Evolutionary conservation across 1,140 invertebrate species (phyloP).

Genomic region (Archegozetes longisetosus): DNA sequence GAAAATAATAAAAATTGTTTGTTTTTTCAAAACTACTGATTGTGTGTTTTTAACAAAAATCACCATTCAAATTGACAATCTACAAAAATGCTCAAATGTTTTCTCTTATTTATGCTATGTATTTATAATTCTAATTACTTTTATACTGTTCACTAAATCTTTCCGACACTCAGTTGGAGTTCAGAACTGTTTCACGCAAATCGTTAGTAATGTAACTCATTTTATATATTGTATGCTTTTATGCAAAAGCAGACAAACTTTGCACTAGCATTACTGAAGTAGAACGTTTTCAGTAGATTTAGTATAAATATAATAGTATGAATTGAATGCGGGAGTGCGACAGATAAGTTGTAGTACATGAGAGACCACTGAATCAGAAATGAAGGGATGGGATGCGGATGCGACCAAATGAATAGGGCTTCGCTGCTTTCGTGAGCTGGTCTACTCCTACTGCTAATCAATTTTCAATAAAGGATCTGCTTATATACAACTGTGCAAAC

Average conservation of each 20-base stretch:
- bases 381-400: neutral
- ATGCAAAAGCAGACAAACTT: neutral
- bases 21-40: too few relatives aligned
- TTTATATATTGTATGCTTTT: neutral
- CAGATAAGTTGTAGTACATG: neutral
- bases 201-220: neutral
- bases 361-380: neutral
- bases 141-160: neutral
- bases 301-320: neutral
- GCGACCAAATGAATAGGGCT: neutral
- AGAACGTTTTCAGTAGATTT: neutral
- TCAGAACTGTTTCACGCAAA: neutral
- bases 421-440: neutral
- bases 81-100: neutral
- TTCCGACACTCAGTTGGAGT: neutral
- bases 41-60: too few relatives aligned
- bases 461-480: neutral
- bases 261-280: too few relatives aligned
- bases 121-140: neutral
- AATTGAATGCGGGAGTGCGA: neutral
- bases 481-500: neutral
- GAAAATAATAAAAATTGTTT: too few relatives aligned
- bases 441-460: neutral
- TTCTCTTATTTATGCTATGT: neutral
- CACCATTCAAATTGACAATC: too few relatives aligned